Evolutionary conservation across 2,113 vertebrate species (phyloP), one percentile per base, ranked within the genome.

Genomic region (Tympanuchus pallidicinctus): DNA sequence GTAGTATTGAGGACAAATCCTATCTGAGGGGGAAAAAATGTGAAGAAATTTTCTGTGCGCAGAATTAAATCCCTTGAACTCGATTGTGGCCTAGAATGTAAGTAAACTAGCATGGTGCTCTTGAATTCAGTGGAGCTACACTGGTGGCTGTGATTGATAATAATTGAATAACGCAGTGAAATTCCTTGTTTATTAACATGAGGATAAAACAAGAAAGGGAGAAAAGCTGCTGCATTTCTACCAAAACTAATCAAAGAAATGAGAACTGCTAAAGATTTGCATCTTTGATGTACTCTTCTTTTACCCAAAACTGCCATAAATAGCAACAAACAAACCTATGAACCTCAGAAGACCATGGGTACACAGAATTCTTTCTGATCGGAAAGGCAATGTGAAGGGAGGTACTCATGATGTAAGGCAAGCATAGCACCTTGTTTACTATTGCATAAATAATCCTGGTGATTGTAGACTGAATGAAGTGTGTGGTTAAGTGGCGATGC

Each of bases 1-100:
- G 18, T 69, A 47, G 48, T 92, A 89, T 54, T 76, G 90, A 95
- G 93, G 89, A 60, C 82, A 88, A 57, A 78, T 91, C 74, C 25
- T 24, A 78, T 73, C 21, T 1, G 2, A 61, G 38, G 67, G 0
- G 65, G 67, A 54, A 47, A 61, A 70, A 43, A 4, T 38, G 30
- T 79, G 56, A 82, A 82, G 71, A 85, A 36, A 34, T 88, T 69
- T 85, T 83, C n/a, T 60, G 36, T 75, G 67, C n/a, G 69, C 69
- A 59, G 71, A 78, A 81, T 92, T 59, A 90, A 91, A 89, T 73
- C 34, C 32, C 59, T 77, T 84, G 64, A 82, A 94, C 82, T 71
- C 86, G 78, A 28, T 72, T 47, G 34, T 89, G 82, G 57, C 79
- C 52, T 82, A 78, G 77, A 82, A 72, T 74, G 67, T 65, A n/a